Evolutionary conservation across 1,140 invertebrate genomes (phyloP), one percentile per base, ranked within the genome.

Genomic region (Drosophila hydei): DNA sequence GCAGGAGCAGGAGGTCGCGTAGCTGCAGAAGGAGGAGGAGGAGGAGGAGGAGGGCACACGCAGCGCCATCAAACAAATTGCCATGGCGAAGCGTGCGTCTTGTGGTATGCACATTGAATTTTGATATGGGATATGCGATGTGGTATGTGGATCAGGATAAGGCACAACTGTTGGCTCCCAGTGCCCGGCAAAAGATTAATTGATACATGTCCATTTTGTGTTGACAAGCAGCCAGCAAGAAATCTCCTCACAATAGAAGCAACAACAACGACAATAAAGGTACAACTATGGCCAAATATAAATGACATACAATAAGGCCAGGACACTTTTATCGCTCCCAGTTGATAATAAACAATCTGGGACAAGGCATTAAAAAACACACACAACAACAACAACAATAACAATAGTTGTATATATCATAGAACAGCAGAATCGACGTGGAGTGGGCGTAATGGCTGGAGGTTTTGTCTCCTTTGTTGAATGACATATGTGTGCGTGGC

Each of bases 121-220:
- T 79, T 83, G 78, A 87, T 88, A 77, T 63, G 81, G 83, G 73
- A 79, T 79, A 69, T 70, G 72, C 73, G 23, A 74, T 56, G 14
- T n/a, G n/a, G n/a, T n/a, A 42, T 43, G 19, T 48, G 30, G 23
- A 64, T 50, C 2, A 12, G 55, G 18, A 84, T 69, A 79, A 77
- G 68, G 25, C 25, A 50, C 48, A 71, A 65, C 61, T 71, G 68
- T 65, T 65, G 43, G 68, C 43, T 50, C 63, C 61, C 61, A 59
- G 60, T 51, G 63, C 30, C 48, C 40, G 60, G 64, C 72, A 50
- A 33, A 80, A 87, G 83, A 87, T 87, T 87, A 87, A 87, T 87
- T 87, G 83, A 87, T 87, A 87, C 83, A 79, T 87, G 83, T 89
- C 83, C 83, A 87, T 87, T 87, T 87, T 71, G 72, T 88, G 83